Evolutionary conservation across 2,113 vertebrate genomes (phyloP), one percentile per base, ranked within the genome.

Genomic region (Oxyura jamaicensis): DNA sequence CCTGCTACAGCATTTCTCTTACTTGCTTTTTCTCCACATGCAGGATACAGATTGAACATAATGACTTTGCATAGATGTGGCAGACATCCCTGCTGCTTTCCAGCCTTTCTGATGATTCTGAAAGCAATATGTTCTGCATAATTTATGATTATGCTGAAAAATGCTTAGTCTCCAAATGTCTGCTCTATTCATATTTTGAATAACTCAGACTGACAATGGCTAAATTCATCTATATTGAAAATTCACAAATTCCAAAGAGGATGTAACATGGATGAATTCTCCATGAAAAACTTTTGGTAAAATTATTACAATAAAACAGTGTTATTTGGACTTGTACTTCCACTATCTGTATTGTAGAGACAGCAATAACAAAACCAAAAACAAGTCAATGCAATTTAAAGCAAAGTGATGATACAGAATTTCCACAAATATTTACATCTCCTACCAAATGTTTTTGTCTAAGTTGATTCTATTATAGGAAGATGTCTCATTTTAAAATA

Each of bases 51-150:
- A 86, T 66, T 68, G 55, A 83, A 60, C 4, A 3, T 33, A 80
- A 88, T 83, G 53, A 62, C 23, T 83, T 92, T 15, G 39, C 36
- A 62, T 14, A 66, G 67, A n/a, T 41, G 41, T 67, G 36, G 50
- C 76, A 88, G 83, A 67, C 21, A 66, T 63, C 15, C 25, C 60
- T 84, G 52, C 56, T 86, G 74, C 26, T 91, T 83, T 81, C 74
- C 65, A 72, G 28, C 31, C 81, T 91, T 86, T 67, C 60, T 82
- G 69, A 82, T 89, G 82, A 75, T 93, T 89, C 46, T 84, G 74
- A 83, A 88, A 62, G 33, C 44, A 42, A 39, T 89, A 59, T 8
- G 63, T 87, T 46, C 69, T 84, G 52, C 39, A 10, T 82, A n/a
- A 78, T 26, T n/a, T 39, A 41, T 46, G 46, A 44, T 22, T 72